These are phyloP conservation scores for Euzetes globulus DNA, from an alignment of 2,888 invertebrate genomes.

Conservation along the genomic window DNA sequence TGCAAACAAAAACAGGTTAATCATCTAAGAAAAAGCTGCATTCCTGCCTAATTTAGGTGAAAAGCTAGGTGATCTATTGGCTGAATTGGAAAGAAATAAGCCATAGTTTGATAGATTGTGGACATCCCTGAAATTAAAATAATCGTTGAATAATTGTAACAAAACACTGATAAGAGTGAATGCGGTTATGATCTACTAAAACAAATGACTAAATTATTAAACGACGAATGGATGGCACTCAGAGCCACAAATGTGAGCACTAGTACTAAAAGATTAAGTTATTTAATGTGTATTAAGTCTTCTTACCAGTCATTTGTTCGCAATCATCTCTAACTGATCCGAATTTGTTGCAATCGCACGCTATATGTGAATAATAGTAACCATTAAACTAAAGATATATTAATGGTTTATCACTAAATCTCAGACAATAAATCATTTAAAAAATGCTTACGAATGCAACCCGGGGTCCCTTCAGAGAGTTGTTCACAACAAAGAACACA, in stretches of 20 bases:
- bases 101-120: too few species aligned
- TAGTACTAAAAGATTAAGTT: constrained; percentile 17
- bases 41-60: too few species aligned
- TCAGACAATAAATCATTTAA: constrained; percentile 15
- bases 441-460: constrained; percentile 47
- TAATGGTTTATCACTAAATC: constrained; percentile 3
- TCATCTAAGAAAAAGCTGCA: too few species aligned
- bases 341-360: constrained; percentile 77
- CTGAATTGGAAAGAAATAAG: too few species aligned
- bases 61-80: too few species aligned
- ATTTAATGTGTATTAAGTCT: background rate
- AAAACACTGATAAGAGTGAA: background rate
- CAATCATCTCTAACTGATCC: constrained; percentile 83
- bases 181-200: too few species aligned
- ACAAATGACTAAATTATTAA: background rate
- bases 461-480: background rate
- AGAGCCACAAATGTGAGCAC: background rate
- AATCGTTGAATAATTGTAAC: background rate
- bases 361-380: constrained; percentile 50
- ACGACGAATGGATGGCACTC: background rate
- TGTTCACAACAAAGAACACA: background rate
- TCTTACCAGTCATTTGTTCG: constrained; percentile 69
- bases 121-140: too few species aligned
- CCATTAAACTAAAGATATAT: constrained; percentile 18
- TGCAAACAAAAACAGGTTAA: too few species aligned